Percentiles rank a stretch among this genome's conserved stretches.
phyloP scores from a whole-genome alignment of 2,113 vertebrate genomes.

The Lynx canadensis region DNA sequence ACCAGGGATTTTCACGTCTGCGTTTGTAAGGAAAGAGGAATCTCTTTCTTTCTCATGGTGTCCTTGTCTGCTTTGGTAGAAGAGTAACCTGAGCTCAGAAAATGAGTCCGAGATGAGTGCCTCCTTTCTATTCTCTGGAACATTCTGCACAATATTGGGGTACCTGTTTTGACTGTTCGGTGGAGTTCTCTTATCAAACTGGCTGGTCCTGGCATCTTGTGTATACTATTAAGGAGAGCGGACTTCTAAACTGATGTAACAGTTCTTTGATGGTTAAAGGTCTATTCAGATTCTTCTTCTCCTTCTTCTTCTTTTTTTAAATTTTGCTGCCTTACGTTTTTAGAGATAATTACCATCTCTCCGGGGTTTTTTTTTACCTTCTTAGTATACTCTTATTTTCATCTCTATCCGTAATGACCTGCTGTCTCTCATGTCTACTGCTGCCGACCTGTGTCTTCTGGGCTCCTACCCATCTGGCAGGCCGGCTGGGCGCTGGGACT shows the following conservation, averaged over 20 bases:
- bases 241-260: background rate
- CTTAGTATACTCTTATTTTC: background rate
- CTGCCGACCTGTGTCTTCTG: background rate
- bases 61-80: background rate
- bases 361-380: background rate
- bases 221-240: background rate
- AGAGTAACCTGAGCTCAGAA: background rate
- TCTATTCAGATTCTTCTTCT: background rate
- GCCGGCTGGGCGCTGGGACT: background rate
- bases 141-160: background rate
- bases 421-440: background rate
- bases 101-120: background rate
- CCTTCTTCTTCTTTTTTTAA: background rate
- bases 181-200: background rate
- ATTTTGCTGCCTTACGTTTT: background rate
- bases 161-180: background rate
- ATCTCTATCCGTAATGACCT: fast-evolving
- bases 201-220: background rate
- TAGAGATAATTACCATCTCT: background rate
- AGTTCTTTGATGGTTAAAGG: background rate
- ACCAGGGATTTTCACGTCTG: background rate
- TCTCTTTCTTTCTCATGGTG: background rate
- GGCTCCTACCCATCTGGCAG: too few relatives aligned
- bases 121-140: background rate
- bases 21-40: background rate